A percentile compares a stretch with the other conserved stretches of the same genome.
Evolutionary conservation across 2,113 vertebrate species (phyloP).

Genomic region (Pyrgilauda ruficollis): DNA sequence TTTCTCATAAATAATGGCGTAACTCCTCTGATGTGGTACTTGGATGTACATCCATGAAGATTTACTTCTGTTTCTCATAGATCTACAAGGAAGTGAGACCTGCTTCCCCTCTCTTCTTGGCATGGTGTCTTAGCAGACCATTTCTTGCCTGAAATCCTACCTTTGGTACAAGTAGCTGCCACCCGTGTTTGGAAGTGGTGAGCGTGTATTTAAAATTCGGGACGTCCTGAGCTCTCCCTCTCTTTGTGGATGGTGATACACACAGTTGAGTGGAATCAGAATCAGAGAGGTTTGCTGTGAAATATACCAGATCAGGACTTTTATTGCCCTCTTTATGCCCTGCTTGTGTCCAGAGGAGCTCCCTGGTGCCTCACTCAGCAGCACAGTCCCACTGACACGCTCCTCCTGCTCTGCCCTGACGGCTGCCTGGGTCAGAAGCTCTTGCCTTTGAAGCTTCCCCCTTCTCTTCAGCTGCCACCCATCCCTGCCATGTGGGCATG

Average conservation of each 20-base stretch:
- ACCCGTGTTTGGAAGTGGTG: neutral
- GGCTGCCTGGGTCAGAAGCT: neutral
- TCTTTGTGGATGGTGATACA: neutral
- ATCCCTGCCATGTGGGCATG: fast-evolving
- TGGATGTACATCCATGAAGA: neutral
- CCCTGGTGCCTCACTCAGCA: neutral
- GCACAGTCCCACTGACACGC: neutral
- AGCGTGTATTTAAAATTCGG: neutral
- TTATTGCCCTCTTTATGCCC: neutral
- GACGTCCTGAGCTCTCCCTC: neutral
- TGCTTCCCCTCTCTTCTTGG: neutral
- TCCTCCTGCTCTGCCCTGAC: neutral
- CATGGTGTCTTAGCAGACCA: neutral
- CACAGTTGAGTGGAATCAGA: neutral
- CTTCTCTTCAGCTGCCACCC: neutral
- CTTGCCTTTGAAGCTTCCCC: neutral
- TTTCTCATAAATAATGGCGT: neutral
- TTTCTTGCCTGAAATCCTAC: neutral
- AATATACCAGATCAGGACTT: neutral
- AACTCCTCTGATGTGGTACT: neutral
- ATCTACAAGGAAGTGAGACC: neutral
- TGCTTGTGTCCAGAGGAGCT: neutral
- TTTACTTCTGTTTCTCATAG: neutral
- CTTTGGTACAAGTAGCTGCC: neutral
- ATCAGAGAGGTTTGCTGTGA: neutral